Evolutionary conservation across 2,797 vertebrate species (phyloP).

Genomic region (Pteropus rufus): DNA sequence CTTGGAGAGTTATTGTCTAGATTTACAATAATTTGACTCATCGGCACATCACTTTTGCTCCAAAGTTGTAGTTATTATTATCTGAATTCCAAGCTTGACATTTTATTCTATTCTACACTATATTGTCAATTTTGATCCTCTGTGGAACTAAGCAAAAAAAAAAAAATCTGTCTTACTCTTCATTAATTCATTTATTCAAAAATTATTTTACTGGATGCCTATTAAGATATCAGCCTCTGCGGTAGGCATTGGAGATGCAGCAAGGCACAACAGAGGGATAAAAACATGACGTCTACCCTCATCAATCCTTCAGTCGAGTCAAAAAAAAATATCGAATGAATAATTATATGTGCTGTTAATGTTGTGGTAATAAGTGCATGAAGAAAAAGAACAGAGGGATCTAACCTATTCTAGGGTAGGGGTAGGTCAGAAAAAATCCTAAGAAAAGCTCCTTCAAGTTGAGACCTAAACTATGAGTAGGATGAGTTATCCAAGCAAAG

Average conservation of each 20-base stretch:
- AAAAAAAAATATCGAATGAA: neutral
- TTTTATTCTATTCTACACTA: neutral
- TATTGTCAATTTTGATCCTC: constrained; percentile 1
- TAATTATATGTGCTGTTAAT: neutral
- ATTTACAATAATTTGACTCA: neutral
- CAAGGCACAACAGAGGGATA: neutral
- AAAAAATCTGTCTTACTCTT: neutral
- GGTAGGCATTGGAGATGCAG: neutral
- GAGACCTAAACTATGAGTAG: neutral
- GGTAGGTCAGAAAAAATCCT: neutral
- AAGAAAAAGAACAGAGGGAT: neutral
- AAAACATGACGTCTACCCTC: neutral
- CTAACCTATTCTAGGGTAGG: neutral
- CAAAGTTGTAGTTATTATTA: neutral
- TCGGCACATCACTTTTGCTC: neutral
- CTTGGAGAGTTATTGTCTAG: neutral
- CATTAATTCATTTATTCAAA: neutral
- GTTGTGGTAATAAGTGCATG: neutral
- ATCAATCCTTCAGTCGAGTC: neutral
- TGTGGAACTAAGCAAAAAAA: neutral
- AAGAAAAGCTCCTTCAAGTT: neutral
- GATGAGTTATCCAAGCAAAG: neutral
- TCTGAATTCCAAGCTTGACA: neutral
- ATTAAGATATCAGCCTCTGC: neutral
- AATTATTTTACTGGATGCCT: neutral